These are phyloP conservation scores for Irena cyanogastra DNA, from an alignment of 2,113 vertebrate species.

Conservation along the genomic window DNA sequence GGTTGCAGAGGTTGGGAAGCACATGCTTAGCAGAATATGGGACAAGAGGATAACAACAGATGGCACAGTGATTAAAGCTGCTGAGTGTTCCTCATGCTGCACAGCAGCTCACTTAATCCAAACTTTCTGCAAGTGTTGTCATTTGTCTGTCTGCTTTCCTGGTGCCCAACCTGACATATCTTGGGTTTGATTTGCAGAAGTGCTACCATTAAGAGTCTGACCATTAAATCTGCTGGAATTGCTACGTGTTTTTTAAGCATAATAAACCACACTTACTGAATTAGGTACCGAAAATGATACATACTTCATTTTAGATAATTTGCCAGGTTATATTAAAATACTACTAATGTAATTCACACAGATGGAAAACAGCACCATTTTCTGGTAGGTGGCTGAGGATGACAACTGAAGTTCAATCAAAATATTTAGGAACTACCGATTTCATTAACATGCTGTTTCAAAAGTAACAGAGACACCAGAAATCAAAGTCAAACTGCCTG, in stretches of 20 bases:
- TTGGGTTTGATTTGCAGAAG: neutral
- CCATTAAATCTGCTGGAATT: neutral
- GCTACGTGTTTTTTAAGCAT: neutral
- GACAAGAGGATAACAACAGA: slow-evolving; percentile 36
- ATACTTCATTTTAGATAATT: neutral
- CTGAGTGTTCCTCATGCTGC: neutral
- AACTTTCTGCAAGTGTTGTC: neutral
- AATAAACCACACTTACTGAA: neutral
- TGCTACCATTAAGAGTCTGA: neutral
- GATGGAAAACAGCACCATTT: neutral
- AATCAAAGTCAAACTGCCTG: neutral
- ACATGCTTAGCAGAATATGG: neutral
- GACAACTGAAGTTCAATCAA: neutral
- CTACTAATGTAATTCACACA: neutral
- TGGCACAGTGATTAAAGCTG: neutral
- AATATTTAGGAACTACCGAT: neutral
- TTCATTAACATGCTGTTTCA: neutral
- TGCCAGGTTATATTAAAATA: neutral
- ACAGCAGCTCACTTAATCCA: slow-evolving; percentile 24
- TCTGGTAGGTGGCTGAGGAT: neutral
- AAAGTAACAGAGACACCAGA: neutral
- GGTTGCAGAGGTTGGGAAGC: neutral
- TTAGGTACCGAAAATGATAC: neutral
- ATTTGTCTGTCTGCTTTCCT: neutral
- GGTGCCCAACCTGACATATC: neutral